Conservation (phyloP, 2,113 vertebrate species). For the Petrocephalus microphthalmus region DNA sequence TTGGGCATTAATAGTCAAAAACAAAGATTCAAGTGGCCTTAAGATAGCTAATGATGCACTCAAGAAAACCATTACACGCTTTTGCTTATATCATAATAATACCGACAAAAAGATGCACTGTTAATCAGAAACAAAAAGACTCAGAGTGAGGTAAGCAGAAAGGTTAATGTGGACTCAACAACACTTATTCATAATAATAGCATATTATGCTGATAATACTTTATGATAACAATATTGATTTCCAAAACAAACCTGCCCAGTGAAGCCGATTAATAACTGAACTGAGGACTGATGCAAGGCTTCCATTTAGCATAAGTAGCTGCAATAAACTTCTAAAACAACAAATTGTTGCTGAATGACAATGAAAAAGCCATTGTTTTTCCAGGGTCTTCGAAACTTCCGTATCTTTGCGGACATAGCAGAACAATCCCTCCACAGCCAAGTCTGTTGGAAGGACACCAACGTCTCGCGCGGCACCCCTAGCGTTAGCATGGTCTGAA, state of each 20-base stretch:
- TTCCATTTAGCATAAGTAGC: not conserved
- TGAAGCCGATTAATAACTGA: not conserved
- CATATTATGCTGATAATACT: not conserved
- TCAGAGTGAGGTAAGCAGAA: not conserved
- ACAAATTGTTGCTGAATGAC: not conserved
- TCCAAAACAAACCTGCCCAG: not conserved
- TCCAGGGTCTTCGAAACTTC: not conserved
- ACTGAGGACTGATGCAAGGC: not conserved
- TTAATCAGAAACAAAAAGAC: constrained; percentile 4
- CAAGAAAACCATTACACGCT: not conserved
- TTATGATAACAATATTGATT: constrained; percentile 8
- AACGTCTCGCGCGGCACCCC: not conserved
- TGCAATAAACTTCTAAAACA: not conserved
- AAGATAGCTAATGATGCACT: constrained; percentile 1
- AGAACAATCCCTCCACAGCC: not conserved
- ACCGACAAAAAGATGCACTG: not conserved
- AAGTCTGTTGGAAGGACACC: not conserved
- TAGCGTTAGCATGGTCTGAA: not conserved
- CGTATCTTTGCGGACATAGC: not conserved
- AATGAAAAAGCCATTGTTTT: not conserved
- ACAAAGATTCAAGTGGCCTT: not conserved
- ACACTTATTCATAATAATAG: not conserved
- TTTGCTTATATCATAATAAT: not conserved
- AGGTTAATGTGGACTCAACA: not conserved
- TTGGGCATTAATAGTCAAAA: not conserved